Evolutionary conservation across 2,797 vertebrate genomes (phyloP).

Genomic region (Sylvia borin): DNA sequence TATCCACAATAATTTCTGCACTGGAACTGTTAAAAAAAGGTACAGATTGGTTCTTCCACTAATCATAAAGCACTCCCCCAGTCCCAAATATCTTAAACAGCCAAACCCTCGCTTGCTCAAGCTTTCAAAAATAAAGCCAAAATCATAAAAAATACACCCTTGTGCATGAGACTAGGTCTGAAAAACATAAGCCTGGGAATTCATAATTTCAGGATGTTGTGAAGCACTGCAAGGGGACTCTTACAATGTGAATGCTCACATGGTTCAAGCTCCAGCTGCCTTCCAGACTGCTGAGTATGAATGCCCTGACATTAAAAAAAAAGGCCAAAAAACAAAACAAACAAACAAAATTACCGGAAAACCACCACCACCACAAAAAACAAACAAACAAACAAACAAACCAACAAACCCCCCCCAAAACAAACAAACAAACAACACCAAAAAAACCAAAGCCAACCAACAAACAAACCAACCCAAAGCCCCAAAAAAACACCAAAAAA

Average conservation of each 20-base stretch:
- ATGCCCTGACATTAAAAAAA: background rate
- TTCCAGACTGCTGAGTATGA: background rate
- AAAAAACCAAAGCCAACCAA: too few species aligned
- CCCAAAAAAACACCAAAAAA: background rate
- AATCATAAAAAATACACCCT: slow-evolving; percentile 4
- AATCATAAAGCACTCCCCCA: background rate
- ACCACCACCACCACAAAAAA: too few species aligned
- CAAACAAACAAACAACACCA: background rate
- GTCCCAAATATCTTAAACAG: slow-evolving; percentile 5
- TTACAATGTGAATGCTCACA: background rate
- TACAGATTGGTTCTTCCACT: slow-evolving; percentile 1
- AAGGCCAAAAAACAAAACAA: background rate
- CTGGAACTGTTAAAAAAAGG: slow-evolving; percentile 18
- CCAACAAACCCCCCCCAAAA: too few species aligned
- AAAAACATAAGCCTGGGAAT: background rate
- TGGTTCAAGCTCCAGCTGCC: background rate
- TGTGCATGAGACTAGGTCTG: background rate
- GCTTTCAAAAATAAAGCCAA: slow-evolving; percentile 48
- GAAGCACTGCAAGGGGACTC: background rate
- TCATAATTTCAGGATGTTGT: background rate
- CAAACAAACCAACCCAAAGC: too few species aligned
- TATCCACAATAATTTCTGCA: slow-evolving; percentile 13
- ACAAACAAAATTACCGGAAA: too few species aligned
- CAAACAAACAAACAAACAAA: background rate
- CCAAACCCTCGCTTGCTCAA: background rate